Conservation (phyloP, 30 jellyfish, hydroid and myxozoan species). For the Pseudorhiza aurosa region DNA sequence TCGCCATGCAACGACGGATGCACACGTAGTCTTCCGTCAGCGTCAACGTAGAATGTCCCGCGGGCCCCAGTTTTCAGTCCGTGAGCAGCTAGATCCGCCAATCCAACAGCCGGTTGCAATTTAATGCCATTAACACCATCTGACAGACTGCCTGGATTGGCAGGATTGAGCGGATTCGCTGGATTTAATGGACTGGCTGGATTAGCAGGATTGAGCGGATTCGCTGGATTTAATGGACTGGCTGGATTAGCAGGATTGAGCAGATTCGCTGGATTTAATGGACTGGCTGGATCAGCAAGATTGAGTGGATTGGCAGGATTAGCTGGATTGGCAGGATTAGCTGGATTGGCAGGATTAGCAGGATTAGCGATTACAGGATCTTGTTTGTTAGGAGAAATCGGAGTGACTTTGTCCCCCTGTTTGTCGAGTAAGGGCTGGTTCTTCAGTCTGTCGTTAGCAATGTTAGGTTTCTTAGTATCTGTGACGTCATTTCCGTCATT, state of each 20-base stretch:
- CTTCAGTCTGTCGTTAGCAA: slow-evolving; percentile 41
- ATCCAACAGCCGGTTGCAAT: background rate
- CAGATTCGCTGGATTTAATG: slow-evolving; percentile 10
- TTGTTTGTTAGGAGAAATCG: slow-evolving; percentile 3
- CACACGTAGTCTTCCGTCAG: slow-evolving; percentile 25
- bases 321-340: slow-evolving; percentile 28
- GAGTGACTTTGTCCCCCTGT: slow-evolving; percentile 47
- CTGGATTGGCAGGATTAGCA: slow-evolving; percentile 1
- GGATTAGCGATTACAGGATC: slow-evolving; percentile 34
- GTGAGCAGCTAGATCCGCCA: background rate
- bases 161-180: slow-evolving; percentile 1
- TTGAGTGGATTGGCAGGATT: slow-evolving; percentile 25
- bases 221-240: background rate
- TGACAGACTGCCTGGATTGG: background rate
- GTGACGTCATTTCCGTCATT: slow-evolving; percentile 19
- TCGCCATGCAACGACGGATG: background rate
- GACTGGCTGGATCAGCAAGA: slow-evolving; percentile 21
- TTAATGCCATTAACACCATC: background rate
- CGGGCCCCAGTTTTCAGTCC: slow-evolving; percentile 10
- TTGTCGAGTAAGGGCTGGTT: slow-evolving; percentile 26
- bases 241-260: slow-evolving; percentile 17
- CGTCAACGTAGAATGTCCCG: slow-evolving; percentile 28
- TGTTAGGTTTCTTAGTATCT: slow-evolving; percentile 24
- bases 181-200: slow-evolving; percentile 14
- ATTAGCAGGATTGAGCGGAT: slow-evolving; percentile 8